These are phyloP conservation scores for Microcebus jonahi DNA, from an alignment of 2,113 vertebrate species.

Conservation along the genomic window DNA sequence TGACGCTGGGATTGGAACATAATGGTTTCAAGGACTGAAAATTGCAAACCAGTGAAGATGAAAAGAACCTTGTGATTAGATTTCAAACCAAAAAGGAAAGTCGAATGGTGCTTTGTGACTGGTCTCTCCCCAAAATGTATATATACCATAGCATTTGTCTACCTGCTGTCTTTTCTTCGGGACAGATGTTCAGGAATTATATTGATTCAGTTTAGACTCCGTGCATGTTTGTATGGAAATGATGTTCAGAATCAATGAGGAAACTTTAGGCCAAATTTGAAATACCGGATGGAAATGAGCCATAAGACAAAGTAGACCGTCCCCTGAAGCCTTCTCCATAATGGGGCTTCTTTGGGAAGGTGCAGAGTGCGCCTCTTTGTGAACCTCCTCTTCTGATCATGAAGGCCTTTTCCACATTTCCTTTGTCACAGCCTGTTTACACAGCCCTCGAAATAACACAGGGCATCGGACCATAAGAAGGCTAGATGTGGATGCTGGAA, in stretches of 20 bases:
- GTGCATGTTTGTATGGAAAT: neutral
- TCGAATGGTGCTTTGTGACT: conserved; percentile 41
- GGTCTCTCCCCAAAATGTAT: conserved; percentile 40
- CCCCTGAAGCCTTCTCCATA: neutral
- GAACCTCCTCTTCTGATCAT: conserved; percentile 40
- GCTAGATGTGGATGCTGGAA: conserved; percentile 4
- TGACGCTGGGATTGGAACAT: neutral
- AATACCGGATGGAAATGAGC: conserved; percentile 59
- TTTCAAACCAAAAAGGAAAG: conserved; percentile 46
- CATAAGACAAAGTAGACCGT: conserved; percentile 10
- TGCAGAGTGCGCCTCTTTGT: conserved; percentile 19
- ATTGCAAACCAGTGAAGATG: conserved; percentile 49
- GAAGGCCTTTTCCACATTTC: conserved; percentile 48
- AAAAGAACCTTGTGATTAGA: conserved; percentile 42
- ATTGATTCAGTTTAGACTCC: conserved; percentile 22
- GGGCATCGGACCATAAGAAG: neutral
- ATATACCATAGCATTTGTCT: conserved; percentile 64
- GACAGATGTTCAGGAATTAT: conserved; percentile 64
- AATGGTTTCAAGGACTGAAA: neutral
- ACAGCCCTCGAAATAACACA: neutral
- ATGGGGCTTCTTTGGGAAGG: neutral
- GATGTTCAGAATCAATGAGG: conserved; percentile 42
- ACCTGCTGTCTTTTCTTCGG: conserved; percentile 71
- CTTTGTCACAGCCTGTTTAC: conserved; percentile 51
- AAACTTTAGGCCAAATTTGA: conserved; percentile 50